Evolutionary conservation across 2,888 invertebrate genomes (phyloP).

Genomic region (Tipula unca): DNA sequence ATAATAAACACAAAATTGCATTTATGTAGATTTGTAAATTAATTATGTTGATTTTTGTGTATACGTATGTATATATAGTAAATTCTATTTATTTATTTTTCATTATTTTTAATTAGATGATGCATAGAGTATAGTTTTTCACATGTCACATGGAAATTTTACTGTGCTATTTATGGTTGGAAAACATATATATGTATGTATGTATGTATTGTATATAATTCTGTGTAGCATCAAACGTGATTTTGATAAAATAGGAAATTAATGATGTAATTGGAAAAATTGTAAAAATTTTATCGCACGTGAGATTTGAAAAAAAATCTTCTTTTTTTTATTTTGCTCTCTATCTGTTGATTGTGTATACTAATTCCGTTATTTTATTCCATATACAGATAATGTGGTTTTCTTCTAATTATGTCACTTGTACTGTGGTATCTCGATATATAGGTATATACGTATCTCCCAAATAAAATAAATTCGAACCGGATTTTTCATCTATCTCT

Average conservation of each 20-base stretch:
- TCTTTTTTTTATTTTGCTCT: neutral
- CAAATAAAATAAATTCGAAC: neutral
- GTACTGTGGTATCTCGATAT: neutral
- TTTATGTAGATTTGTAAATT: neutral
- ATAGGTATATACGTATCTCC: too few species aligned
- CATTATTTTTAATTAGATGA: slow-evolving; percentile 8
- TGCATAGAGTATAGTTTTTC: neutral
- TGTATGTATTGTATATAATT: neutral
- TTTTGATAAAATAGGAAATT: neutral
- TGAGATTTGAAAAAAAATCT: neutral
- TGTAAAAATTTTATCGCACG: slow-evolving; percentile 1
- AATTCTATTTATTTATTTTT: slow-evolving; percentile 14
- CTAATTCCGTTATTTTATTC: neutral
- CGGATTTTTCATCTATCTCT: neutral
- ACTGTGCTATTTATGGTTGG: neutral
- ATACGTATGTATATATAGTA: too few species aligned
- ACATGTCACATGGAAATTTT: neutral
- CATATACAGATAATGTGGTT: neutral
- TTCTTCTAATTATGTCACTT: neutral
- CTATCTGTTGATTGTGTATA: neutral
- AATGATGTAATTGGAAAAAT: neutral
- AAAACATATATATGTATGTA: neutral
- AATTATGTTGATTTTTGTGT: neutral
- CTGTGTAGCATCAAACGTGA: neutral
- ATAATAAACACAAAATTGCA: neutral